A percentile compares a stretch with the other conserved stretches of the same genome.
These are phyloP conservation scores for Hemicrepidius hirtus DNA, from an alignment of 2,888 invertebrate genomes.

Conservation along the genomic window DNA sequence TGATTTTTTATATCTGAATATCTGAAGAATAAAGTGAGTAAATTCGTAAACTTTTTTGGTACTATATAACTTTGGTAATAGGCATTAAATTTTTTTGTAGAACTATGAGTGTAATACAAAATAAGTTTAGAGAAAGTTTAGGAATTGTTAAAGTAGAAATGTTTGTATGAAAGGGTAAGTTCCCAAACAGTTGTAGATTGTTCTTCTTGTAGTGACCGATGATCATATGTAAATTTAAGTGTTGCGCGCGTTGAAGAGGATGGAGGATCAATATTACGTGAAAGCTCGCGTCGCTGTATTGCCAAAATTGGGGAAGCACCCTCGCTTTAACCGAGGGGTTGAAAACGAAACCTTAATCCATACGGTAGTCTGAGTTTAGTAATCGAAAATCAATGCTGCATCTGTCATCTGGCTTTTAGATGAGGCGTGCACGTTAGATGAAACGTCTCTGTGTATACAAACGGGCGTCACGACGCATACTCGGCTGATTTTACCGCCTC, in stretches of 20 bases:
- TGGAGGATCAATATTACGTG: conserved; percentile 8
- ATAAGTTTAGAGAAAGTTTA: too few relatives aligned
- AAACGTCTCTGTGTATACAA: conserved; percentile 35
- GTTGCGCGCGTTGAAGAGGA: conserved; percentile 16
- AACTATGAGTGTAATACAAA: too few relatives aligned
- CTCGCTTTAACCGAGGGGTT: conserved; percentile 49
- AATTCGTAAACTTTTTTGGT: too few relatives aligned
- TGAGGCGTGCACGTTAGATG: conserved; percentile 38
- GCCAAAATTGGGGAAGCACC: conserved; percentile 49
- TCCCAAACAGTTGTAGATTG: too few relatives aligned
- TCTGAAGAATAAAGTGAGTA: too few relatives aligned
- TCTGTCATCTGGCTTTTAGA: conserved; percentile 53
- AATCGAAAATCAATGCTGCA: conserved; percentile 65
- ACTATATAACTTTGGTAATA: too few relatives aligned
- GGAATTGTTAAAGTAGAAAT: too few relatives aligned
- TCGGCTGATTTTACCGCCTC: conserved; percentile 38
- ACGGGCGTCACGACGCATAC: conserved; percentile 49
- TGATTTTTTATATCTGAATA: too few relatives aligned
- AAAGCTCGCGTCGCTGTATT: conserved; percentile 33
- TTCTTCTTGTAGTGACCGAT: too few relatives aligned
- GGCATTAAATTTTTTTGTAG: too few relatives aligned
- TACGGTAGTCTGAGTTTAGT: conserved; percentile 54
- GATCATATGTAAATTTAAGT: conserved; percentile 12
- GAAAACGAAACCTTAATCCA: conserved; percentile 52
- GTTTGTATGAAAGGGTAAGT: too few relatives aligned